A percentile compares a stretch with the other conserved stretches of the same genome.
These are phyloP conservation scores for Poeciliopsis prolifica DNA, from an alignment of 2,113 vertebrate genomes.

Conservation along the genomic window DNA sequence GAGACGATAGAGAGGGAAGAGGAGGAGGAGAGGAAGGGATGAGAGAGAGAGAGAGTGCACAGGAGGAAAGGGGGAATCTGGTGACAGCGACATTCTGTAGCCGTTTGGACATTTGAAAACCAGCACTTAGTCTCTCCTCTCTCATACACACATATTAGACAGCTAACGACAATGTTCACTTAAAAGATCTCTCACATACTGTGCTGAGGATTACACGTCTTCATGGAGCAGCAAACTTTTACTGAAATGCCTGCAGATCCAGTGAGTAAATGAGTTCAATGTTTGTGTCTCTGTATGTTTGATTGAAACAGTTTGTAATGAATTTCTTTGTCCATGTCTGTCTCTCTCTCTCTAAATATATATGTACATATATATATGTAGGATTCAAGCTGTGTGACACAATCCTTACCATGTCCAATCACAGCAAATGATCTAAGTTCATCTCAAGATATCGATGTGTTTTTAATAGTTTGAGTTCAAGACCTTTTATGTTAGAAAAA, in stretches of 20 bases:
- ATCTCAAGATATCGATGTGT: not conserved
- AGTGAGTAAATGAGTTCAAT: slow-evolving; percentile 57
- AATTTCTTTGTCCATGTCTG: not conserved
- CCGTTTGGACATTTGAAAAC: slow-evolving; percentile 54
- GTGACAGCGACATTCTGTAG: slow-evolving; percentile 64
- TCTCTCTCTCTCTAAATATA: not conserved
- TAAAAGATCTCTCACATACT: slow-evolving; percentile 51
- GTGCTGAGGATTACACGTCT: slow-evolving; percentile 72
- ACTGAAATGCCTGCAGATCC: slow-evolving; percentile 72
- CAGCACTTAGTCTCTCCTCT: slow-evolving; percentile 33
- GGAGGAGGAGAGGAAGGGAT: slow-evolving; percentile 32
- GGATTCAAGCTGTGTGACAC: slow-evolving; percentile 3
- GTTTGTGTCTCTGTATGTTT: not conserved
- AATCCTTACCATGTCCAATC: not conserved
- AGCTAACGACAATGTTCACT: slow-evolving; percentile 66
- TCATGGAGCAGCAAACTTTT: slow-evolving; percentile 90
- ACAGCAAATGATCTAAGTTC: not conserved
- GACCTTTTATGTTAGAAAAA: not conserved
- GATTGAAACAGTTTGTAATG: slow-evolving; percentile 17
- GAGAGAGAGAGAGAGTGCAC: slow-evolving; percentile 26
- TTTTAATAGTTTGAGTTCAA: not conserved
- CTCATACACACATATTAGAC: slow-evolving; percentile 22
- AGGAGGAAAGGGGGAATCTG: slow-evolving; percentile 52
- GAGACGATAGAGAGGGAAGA: slow-evolving; percentile 10
- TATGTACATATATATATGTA: not conserved